These are phyloP conservation scores for Apis florea DNA, from an alignment of 1,140 invertebrate species.

Conservation along the genomic window DNA sequence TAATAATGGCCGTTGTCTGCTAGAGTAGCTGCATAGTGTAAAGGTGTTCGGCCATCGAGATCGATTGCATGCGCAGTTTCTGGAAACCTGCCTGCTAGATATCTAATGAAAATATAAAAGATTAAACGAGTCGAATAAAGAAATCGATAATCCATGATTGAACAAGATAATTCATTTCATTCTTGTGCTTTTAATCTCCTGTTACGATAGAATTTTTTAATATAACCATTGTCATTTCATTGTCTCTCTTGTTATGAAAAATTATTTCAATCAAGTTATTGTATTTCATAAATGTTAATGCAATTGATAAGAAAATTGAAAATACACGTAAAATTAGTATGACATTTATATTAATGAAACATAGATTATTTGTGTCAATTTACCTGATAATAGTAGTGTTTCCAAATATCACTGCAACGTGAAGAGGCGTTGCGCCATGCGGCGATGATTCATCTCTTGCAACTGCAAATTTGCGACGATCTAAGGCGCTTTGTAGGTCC, in stretches of 20 bases:
- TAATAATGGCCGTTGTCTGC: constrained; percentile 94
- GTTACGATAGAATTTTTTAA: background rate
- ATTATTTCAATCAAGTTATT: too few species aligned
- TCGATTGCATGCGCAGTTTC: constrained; percentile 89
- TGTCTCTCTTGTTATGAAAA: background rate
- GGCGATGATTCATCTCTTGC: constrained; percentile 89
- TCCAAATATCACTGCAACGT: constrained; percentile 93
- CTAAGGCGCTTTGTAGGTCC: constrained; percentile 91
- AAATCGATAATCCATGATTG: constrained; percentile 22
- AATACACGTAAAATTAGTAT: too few species aligned
- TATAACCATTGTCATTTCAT: background rate
- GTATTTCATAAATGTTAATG: too few species aligned
- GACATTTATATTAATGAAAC: background rate
- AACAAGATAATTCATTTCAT: background rate
- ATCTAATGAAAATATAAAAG: constrained; percentile 61
- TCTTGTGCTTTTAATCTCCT: background rate
- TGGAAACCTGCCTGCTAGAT: constrained; percentile 86
- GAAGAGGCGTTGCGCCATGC: constrained; percentile 94
- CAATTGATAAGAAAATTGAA: too few species aligned
- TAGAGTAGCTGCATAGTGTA: constrained; percentile 93
- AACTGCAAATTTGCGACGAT: constrained; percentile 94
- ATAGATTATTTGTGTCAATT: background rate
- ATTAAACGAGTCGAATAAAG: constrained; percentile 16
- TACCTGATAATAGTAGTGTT: constrained; percentile 84
- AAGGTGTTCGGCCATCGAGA: constrained; percentile 90